A percentile compares a stretch with the other conserved stretches of the same genome.
Evolutionary conservation across 1,140 invertebrate species (phyloP).

Genomic region (Brachionus manjavacas): DNA sequence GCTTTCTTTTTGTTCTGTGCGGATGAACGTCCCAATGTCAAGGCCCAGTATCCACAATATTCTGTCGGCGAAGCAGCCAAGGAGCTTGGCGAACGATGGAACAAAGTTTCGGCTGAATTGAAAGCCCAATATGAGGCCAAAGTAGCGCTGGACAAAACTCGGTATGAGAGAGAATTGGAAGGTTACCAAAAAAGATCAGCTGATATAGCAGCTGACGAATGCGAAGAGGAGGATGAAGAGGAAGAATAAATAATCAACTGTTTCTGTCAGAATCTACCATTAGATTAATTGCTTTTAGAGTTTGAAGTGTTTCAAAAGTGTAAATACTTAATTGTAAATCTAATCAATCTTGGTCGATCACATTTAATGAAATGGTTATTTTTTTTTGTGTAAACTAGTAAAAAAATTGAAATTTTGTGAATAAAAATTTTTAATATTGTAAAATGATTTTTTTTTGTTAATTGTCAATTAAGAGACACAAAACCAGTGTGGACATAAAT

Average conservation of each 20-base stretch:
- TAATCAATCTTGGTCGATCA: too few relatives aligned
- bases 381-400: too few relatives aligned
- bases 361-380: too few relatives aligned
- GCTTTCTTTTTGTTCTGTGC: slow-evolving; percentile 99
- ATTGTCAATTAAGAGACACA: too few relatives aligned
- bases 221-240: slow-evolving; percentile 30
- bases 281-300: too few relatives aligned
- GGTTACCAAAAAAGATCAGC: slow-evolving; percentile 23
- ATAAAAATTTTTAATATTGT: too few relatives aligned
- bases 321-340: too few relatives aligned
- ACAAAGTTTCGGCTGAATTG: slow-evolving; percentile 71
- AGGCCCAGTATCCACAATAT: slow-evolving; percentile 82
- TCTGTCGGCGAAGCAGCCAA: slow-evolving; percentile 96
- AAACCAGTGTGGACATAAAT: too few relatives aligned
- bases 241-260: background rate
- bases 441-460: too few relatives aligned
- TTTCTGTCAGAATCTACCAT: background rate
- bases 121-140: slow-evolving; percentile 85
- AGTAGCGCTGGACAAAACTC: slow-evolving; percentile 85
- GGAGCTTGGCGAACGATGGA: slow-evolving; percentile 91
- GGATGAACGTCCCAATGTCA: slow-evolving; percentile 89
- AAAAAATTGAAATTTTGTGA: too few relatives aligned
- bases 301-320: too few relatives aligned
- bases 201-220: background rate
- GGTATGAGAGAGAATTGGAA: slow-evolving; percentile 69